Evolutionary conservation across 1,140 invertebrate genomes (phyloP).

Genomic region (Platorchestia sp.): DNA sequence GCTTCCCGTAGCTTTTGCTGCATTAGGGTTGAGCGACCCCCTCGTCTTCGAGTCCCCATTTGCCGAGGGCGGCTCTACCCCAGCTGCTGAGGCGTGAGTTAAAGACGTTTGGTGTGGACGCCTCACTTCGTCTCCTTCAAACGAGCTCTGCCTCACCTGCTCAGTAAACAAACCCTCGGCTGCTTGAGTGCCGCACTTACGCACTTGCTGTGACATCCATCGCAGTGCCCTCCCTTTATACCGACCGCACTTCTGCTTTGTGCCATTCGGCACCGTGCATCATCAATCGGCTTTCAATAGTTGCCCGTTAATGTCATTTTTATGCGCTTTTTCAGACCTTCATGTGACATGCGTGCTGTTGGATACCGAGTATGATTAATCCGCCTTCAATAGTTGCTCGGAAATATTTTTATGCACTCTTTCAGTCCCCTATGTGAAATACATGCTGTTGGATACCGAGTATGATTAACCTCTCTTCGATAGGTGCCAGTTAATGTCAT

Average conservation of each 20-base stretch:
- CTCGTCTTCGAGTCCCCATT: not conserved
- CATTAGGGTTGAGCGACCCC: not conserved
- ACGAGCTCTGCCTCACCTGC: slow-evolving; percentile 4
- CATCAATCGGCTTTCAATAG: not conserved
- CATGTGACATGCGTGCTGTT: not conserved
- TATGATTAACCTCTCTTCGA: not conserved
- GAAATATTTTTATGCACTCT: too few species aligned
- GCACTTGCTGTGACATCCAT: not conserved
- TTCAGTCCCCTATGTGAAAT: not conserved
- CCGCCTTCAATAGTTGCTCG: too few species aligned
- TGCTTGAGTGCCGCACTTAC: slow-evolving; percentile 18
- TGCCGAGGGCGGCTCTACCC: not conserved
- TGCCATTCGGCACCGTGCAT: not conserved
- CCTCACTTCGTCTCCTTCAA: not conserved
- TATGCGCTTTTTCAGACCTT: not conserved
- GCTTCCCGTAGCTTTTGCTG: not conserved
- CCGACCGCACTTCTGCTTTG: not conserved
- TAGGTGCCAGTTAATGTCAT: not conserved
- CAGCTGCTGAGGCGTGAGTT: not conserved
- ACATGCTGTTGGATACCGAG: too few species aligned
- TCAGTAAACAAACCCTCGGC: slow-evolving; percentile 31
- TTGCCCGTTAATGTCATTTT: not conserved
- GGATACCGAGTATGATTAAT: not conserved
- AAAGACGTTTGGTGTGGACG: slow-evolving; percentile 3
- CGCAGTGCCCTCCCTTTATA: not conserved